phyloP scores from a whole-genome alignment of 1,140 invertebrate genomes.

The Teleopsis dalmanni region DNA sequence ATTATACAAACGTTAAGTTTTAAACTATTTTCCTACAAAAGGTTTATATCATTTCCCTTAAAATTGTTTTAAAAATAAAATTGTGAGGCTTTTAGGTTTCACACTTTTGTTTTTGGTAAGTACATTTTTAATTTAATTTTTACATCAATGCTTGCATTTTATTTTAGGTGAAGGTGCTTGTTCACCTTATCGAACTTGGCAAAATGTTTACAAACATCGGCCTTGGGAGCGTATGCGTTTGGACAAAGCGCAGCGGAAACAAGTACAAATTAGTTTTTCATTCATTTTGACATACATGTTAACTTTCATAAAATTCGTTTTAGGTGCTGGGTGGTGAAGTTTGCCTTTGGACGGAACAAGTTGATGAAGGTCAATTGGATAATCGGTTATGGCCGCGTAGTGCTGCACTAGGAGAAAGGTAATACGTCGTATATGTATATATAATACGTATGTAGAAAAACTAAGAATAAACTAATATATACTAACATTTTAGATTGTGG shows the following conservation, averaged over 20 bases:
- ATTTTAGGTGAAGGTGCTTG: constrained; percentile 59
- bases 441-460: no score
- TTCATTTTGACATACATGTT: neutral
- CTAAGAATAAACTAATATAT: neutral
- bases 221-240: constrained; percentile 55
- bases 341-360: constrained; percentile 63
- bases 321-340: constrained; percentile 58
- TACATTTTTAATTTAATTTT: no score
- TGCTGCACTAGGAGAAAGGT: constrained; percentile 57
- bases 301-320: neutral
- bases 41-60: no score
- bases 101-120: no score
- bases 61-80: no score
- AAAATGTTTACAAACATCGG: constrained; percentile 71
- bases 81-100: no score
- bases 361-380: constrained; percentile 52
- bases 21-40: no score
- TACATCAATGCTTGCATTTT: neutral
- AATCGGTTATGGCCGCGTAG: constrained; percentile 63
- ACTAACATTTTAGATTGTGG: constrained; percentile 26
- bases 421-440: no score
- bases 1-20: no score
- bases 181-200: constrained; percentile 74
- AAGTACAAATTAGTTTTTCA: constrained; percentile 23
- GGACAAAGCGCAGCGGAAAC: constrained; percentile 31